Base-by-base conservation (phyloP, 2,113 vertebrate species). In the Melanerpes aurifrons region DNA sequence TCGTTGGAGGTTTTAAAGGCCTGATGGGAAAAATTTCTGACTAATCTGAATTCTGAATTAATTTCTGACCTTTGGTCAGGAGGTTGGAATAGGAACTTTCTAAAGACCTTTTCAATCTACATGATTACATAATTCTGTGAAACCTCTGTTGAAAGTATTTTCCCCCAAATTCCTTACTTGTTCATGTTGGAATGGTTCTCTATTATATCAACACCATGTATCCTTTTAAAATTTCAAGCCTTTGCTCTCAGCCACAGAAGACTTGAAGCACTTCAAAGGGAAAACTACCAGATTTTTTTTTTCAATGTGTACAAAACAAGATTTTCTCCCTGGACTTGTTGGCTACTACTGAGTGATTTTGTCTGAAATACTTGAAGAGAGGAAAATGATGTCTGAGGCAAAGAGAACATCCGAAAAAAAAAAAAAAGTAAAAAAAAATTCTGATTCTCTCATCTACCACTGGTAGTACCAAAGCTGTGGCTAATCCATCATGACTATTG, bases 261-360 rank as follows among this genome's bases (percentile, higher is more conserved):
- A 73, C 47, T 66, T 89, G 53, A n/a, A 92, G 19, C 6, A 22
- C n/a, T 82, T 91, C 68, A 91, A 89, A 85, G 43, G 50, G 80
- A 82, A 64, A 37, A 31, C 40, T 77, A 35, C 6, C 57, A 73
- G 73, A 64, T 9, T 54, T 89, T 40, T 91, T 67, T 91, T 95
- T 92, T 67, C 32, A 28, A 2, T 64, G 48, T 91, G 20, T 80
- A 80, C 59, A 85, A 95, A 95, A n/a, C 64, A 82, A 87, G 68
- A 74, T 77, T 73, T 86, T 76, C 28, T 87, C 71, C 35, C 79
- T 85, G 63, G 40, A 85, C 68, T 76, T 24, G 53, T 57, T 73
- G 43, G 53, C 50, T 92, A 89, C 50, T 67, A 82, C 29, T 43
- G 57, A 76, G 28, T 47, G 53, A 43, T 88, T 92, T 71, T 86